Conservation (phyloP, 1,140 invertebrate genomes). For the Drosophila teissieri region DNA sequence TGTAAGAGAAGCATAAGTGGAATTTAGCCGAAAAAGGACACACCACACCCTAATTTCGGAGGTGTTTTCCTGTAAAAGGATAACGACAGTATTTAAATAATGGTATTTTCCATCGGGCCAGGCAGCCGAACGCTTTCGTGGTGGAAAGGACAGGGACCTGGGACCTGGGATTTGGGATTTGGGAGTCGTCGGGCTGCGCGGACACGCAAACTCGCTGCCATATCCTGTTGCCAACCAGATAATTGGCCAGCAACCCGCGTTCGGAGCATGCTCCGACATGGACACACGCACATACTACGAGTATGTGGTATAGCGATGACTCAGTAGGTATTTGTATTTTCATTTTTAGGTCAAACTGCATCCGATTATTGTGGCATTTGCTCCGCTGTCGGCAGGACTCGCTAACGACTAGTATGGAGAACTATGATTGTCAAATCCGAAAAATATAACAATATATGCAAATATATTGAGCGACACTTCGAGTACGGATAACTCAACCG, state of each 20-base stretch:
- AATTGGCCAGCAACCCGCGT: constrained; percentile 30
- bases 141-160: constrained; percentile 4
- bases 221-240: constrained; percentile 40
- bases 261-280: constrained; percentile 22
- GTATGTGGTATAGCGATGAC: constrained; percentile 8
- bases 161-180: neutral
- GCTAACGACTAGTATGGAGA: constrained; percentile 2
- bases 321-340: constrained; percentile 38
- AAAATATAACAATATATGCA: constrained; percentile 18
- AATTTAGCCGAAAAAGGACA: too few species aligned
- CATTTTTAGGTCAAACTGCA: constrained; percentile 39
- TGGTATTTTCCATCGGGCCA: neutral
- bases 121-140: neutral
- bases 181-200: constrained; percentile 18
- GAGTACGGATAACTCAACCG: constrained; percentile 1
- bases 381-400: neutral
- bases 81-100: neutral
- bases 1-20: too few species aligned
- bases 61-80: neutral
- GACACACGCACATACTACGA: constrained; percentile 1
- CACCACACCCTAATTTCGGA: too few species aligned
- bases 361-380: neutral
- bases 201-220: constrained; percentile 14
- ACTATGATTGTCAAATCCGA: constrained; percentile 16
- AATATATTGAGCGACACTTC: constrained; percentile 5